phyloP scores from a whole-genome alignment of 2,888 invertebrate species.

The Tiliacea aurago region DNA sequence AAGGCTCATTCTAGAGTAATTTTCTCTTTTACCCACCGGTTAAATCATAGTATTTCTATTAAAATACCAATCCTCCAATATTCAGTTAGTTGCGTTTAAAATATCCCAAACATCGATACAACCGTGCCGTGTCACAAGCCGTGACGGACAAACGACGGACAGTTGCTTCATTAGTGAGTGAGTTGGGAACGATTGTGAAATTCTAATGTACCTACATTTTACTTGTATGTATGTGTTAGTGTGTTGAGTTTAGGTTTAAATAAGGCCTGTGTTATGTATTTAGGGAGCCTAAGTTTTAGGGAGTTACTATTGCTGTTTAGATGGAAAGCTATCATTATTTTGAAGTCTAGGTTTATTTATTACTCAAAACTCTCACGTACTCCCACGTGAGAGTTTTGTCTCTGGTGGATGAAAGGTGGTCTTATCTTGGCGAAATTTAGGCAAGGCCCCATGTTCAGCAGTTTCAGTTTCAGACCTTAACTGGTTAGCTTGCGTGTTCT shows the following conservation, averaged over 20 bases:
- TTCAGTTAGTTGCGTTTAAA: background rate
- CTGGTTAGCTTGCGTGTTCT: too few relatives aligned
- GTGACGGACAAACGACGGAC: slow-evolving; percentile 23
- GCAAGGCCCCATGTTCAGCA: too few relatives aligned
- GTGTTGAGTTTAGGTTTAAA: slow-evolving; percentile 3
- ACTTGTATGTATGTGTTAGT: slow-evolving; percentile 7
- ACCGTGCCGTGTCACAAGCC: slow-evolving; percentile 4
- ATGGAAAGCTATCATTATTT: too few relatives aligned
- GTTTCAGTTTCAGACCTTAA: too few relatives aligned
- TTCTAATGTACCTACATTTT: slow-evolving; percentile 25
- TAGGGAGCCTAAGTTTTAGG: background rate
- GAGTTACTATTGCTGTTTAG: background rate
- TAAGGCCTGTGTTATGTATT: background rate
- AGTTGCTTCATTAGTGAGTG: slow-evolving; percentile 39
- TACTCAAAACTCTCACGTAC: too few relatives aligned
- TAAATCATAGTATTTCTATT: background rate
- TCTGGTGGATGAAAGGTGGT: too few relatives aligned
- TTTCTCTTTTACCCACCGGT: background rate
- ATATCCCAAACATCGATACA: slow-evolving; percentile 10
- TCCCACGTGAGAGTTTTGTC: too few relatives aligned
- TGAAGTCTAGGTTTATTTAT: too few relatives aligned
- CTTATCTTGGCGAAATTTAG: too few relatives aligned
- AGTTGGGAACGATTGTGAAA: slow-evolving; percentile 32
- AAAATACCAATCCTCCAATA: background rate
- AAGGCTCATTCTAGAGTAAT: too few relatives aligned